These are phyloP conservation scores for Doris montereyensis DNA, from an alignment of 2,888 invertebrate genomes.

Conservation along the genomic window DNA sequence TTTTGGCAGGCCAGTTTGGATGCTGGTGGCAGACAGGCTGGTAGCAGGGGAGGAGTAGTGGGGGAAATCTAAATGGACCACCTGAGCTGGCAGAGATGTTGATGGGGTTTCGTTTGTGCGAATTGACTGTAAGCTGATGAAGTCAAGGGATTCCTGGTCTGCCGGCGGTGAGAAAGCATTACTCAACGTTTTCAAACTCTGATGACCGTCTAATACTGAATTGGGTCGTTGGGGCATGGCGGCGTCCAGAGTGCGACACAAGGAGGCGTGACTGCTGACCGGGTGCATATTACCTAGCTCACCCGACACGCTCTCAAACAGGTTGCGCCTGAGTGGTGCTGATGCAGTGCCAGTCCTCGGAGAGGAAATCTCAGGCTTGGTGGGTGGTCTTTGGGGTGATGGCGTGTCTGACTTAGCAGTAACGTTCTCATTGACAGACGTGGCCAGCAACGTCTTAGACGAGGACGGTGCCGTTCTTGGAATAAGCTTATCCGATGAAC, in stretches of 20 bases:
- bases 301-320: constrained; percentile 23
- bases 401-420: neutral
- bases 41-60: neutral
- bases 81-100: neutral
- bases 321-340: neutral
- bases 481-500: neutral
- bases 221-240: neutral
- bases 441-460: neutral
- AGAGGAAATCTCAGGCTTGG: neutral
- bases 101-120: neutral
- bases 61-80: neutral
- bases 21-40: too few relatives aligned
- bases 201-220: neutral
- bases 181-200: neutral
- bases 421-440: neutral
- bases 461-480: neutral
- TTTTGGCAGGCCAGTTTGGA: too few relatives aligned
- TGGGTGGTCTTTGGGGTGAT: neutral
- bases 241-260: neutral
- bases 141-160: neutral
- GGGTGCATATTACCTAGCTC: neutral
- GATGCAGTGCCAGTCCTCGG: neutral
- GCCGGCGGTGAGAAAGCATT: neutral
- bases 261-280: neutral
- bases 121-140: neutral